Conservation (phyloP, 1,140 invertebrate genomes). For the Orussus abietinus region DNA sequence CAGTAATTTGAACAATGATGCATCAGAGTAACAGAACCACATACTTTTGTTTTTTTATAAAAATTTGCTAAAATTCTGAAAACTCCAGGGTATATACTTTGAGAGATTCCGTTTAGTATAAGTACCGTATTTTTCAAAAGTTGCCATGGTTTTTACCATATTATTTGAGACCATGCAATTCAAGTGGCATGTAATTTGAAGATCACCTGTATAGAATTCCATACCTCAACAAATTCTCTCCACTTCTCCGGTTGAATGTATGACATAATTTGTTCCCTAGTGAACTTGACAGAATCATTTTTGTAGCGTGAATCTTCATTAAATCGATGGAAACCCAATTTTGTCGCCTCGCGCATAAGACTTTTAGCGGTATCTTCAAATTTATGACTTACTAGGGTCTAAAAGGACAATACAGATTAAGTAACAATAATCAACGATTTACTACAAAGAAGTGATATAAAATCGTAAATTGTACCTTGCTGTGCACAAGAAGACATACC, state of each 20-base stretch:
- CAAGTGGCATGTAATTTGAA: slow-evolving; percentile 13
- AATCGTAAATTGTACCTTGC: neutral
- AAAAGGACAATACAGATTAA: neutral
- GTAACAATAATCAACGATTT: neutral
- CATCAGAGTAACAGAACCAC: no score
- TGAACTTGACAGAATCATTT: slow-evolving; percentile 1
- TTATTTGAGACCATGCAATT: slow-evolving; percentile 18
- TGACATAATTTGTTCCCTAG: slow-evolving; percentile 13
- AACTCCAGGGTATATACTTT: slow-evolving; percentile 32
- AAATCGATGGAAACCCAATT: slow-evolving; percentile 17
- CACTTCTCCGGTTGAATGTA: slow-evolving; percentile 23
- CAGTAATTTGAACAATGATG: no score
- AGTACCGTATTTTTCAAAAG: no score
- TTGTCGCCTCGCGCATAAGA: slow-evolving; percentile 22
- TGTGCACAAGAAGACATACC: neutral
- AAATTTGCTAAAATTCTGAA: slow-evolving; percentile 13
- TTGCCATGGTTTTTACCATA: slow-evolving; percentile 22
- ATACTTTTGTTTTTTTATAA: no score
- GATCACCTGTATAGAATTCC: neutral
- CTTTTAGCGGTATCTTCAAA: slow-evolving; percentile 24
- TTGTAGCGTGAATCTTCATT: slow-evolving; percentile 1
- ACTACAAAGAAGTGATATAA: neutral
- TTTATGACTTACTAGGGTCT: slow-evolving; percentile 26
- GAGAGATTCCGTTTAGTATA: no score
- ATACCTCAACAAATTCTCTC: slow-evolving; percentile 30